Evolutionary conservation across 1,140 invertebrate species (phyloP), one percentile per base, ranked within the genome.

Genomic region (Hesperophylax magnus): DNA sequence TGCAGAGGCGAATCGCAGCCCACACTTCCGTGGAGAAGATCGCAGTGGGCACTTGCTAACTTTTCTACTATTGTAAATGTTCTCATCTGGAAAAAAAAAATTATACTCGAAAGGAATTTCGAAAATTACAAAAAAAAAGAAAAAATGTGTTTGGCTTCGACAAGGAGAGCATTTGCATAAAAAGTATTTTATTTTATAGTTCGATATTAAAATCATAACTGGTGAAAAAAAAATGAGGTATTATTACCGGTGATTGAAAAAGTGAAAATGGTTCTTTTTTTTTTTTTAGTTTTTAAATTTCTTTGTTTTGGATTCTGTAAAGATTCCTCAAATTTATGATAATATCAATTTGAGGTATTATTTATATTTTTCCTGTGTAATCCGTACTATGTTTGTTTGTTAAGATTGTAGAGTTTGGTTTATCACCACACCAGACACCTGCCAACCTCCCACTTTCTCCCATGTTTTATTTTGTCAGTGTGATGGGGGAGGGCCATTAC

Each of bases 1-100:
- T 97, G 88, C 95, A 96, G 86, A 93, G 97, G 69, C 94, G 96
- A 65, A 87, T 92, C 84, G 92, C 90, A 83, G 89, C 91, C 54
- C 67, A 78, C 18, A 53, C 76, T 20, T 77, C 86, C 56, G 87
- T 87, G 58, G 88, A 89, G 75, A 88, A 88, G 83, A 85, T 72
- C 17, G 63, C 83, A 34, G n/a, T 75, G 53, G 72, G 72, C 53
- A 75, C 58, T 58, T 75, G 72, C 27, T 75, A 75, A 75, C 27
- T 75, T 54, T 47, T 72, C n/a, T 56, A 34, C 56, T 75, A 20
- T 11, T 31, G 18, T 34, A 18, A 60, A 75, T 75, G 72, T 75
- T 75, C 69, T 61, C 63, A 47, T 14, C 39, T 47, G 39, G 8
- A n/a, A n/a, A n/a, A 27, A 47, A 47, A 47, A 2, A 34, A 34